A percentile compares a stretch with the other conserved stretches of the same genome.
Evolutionary conservation across 53 echinoderm and acorn worm genomes (phyloP).

Genomic region (Luidia sarsii): DNA sequence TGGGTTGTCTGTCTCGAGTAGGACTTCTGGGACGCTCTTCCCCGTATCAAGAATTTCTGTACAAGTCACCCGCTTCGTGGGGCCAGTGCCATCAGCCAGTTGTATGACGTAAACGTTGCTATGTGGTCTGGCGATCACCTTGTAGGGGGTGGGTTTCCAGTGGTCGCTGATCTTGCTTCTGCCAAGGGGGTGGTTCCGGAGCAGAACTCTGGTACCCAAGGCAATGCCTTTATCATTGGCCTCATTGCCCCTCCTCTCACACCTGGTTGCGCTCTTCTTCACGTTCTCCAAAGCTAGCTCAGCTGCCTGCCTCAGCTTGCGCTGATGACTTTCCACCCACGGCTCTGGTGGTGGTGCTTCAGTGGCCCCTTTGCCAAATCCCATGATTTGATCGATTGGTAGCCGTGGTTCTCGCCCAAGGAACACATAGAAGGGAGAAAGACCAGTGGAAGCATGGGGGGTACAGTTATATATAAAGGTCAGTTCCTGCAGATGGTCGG

Average conservation of each 20-base stretch:
- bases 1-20: background rate
- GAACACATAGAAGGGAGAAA: conserved; percentile 24
- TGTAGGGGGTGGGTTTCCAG: conserved; percentile 57
- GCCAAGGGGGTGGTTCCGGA: conserved; percentile 25
- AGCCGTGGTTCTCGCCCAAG: conserved; percentile 20
- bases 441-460: conserved; percentile 31
- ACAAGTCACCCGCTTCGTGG: conserved; percentile 45
- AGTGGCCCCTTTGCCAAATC: background rate
- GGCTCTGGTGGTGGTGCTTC: background rate
- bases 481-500: conserved; percentile 31
- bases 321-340: background rate
- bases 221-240: conserved; percentile 17
- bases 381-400: conserved; percentile 21
- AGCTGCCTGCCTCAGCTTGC: background rate
- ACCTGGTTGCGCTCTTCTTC: background rate
- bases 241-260: background rate
- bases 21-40: background rate
- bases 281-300: background rate
- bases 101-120: conserved; percentile 62
- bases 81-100: conserved; percentile 47
- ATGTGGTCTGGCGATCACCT: conserved; percentile 40
- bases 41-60: conserved; percentile 56
- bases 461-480: conserved; percentile 35
- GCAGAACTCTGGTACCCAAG: background rate
- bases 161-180: conserved; percentile 57